Evolutionary conservation across 2,888 invertebrate genomes (phyloP).

Genomic region (Laothoe populi): DNA sequence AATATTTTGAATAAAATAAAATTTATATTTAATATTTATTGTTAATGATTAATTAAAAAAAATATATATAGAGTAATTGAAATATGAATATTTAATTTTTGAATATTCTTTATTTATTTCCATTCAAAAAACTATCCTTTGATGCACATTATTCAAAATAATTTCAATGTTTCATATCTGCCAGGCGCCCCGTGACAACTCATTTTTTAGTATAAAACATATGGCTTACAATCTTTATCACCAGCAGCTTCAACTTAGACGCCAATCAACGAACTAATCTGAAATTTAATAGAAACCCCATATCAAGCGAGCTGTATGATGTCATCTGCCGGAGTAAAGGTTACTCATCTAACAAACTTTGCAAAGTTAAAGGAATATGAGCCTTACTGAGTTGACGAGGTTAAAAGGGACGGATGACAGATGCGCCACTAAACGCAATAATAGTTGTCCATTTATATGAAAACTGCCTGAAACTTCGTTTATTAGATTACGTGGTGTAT

Average conservation of each 20-base stretch:
- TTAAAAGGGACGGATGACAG: slow-evolving; percentile 39
- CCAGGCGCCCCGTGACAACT: too few relatives aligned
- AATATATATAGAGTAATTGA: too few relatives aligned
- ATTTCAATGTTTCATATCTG: too few relatives aligned
- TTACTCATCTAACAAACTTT: slow-evolving; percentile 32
- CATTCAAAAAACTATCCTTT: too few relatives aligned
- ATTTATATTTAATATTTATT: too few relatives aligned
- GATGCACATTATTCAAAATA: too few relatives aligned
- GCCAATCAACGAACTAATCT: slow-evolving; percentile 12
- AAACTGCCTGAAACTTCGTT: slow-evolving; percentile 37
- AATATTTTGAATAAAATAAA: too few relatives aligned
- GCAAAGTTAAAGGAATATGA: slow-evolving; percentile 40
- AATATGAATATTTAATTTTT: too few relatives aligned
- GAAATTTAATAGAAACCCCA: slow-evolving; percentile 31
- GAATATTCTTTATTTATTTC: too few relatives aligned
- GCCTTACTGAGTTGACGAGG: slow-evolving; percentile 33
- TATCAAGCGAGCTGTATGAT: slow-evolving; percentile 24
- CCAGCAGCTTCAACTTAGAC: not conserved
- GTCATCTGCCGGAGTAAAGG: slow-evolving; percentile 33
- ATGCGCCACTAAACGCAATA: slow-evolving; percentile 38
- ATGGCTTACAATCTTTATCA: too few relatives aligned
- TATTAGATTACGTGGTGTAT: slow-evolving; percentile 32
- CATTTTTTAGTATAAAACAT: too few relatives aligned
- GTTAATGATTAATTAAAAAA: too few relatives aligned
- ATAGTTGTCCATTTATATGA: slow-evolving; percentile 39